Percentiles rank a stretch among this genome's conserved stretches.
These are phyloP conservation scores for Drosophila lacertosa DNA, from an alignment of 1,140 invertebrate species.

Conservation along the genomic window DNA sequence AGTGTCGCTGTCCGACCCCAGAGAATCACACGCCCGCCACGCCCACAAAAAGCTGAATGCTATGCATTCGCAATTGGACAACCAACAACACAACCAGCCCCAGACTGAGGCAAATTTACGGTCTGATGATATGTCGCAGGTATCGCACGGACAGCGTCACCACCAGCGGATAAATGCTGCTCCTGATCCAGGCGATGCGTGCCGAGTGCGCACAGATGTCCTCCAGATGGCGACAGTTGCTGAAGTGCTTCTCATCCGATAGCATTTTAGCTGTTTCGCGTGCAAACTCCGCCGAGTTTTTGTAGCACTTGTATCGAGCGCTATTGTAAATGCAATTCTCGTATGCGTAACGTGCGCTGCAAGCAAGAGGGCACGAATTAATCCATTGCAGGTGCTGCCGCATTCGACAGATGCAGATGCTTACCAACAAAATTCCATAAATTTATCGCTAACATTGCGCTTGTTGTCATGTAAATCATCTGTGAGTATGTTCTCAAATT, in stretches of 20 bases:
- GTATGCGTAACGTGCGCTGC: conserved; percentile 75
- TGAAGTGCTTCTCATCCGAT: conserved; percentile 80
- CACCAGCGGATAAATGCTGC: conserved; percentile 11
- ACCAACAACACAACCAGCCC: conserved; percentile 25
- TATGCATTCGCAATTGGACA: conserved; percentile 68
- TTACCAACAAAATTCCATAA: conserved; percentile 81
- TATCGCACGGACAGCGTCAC: conserved; percentile 25
- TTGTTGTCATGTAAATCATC: conserved; percentile 67
- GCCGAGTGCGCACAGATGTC: conserved; percentile 53
- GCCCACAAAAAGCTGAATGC: conserved; percentile 47
- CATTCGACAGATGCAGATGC: conserved; percentile 11
- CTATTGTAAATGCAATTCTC: conserved; percentile 83
- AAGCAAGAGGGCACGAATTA: conserved; percentile 24
- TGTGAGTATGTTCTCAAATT: conserved; percentile 73
- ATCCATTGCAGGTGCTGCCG: no score
- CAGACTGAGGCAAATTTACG: conserved; percentile 14
- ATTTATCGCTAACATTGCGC: conserved; percentile 76
- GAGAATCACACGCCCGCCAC: conserved; percentile 34
- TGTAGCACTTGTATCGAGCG: conserved; percentile 79
- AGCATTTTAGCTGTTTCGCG: conserved; percentile 81
- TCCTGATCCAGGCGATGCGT: conserved; percentile 15
- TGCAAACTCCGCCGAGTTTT: conserved; percentile 77
- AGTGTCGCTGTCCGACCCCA: conserved; percentile 72
- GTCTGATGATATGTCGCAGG: conserved; percentile 12
- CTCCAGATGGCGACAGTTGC: conserved; percentile 73